Base-by-base conservation (phyloP, 2,888 invertebrate species). In the Lepidochrysops patricia region DNA sequence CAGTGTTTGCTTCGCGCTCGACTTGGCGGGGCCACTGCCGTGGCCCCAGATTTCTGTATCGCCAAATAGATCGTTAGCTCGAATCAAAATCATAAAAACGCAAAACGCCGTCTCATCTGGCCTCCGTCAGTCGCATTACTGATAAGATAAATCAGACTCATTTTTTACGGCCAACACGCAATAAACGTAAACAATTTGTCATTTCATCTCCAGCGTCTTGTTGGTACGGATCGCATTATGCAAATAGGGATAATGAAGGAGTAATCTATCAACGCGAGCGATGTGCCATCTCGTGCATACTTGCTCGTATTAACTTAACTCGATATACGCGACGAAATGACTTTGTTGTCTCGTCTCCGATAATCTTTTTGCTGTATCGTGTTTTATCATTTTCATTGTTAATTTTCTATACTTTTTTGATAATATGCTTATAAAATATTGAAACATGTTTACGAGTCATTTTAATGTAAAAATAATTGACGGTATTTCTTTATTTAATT, bases 221-320 rank as follows among this genome's bases (percentile, higher is more conserved):
- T 57, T 61, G 60, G 37, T 63, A 67, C 60, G 62, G 63, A 67
- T 64, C 57, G 62, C 66, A 66, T 65, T 67, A 69, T 68, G 67
- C 63, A 69, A 69, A 69, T 68, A 61, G 57, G 60, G 60, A 63
- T 63, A 65, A 61, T 64, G 64, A 68, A 58, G 63, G 57, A 64
- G 65, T 65, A 65, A 64, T 65, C 66, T 64, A 63, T 63, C 63
- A 65, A 61, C 62, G 48, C 60, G 25, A 27, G 57, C 57, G 57
- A 50, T 58, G 64, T 58, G 58, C 61, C 57, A 49, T 63, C 57
- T 63, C 59, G 57, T 57, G 60, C 57, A 63, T 60, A 59, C 62
- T 57, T 60, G 49, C 43, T 54, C 63, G 63, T 60, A 62, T 66
- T 50, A 35, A 50, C 58, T 52, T 63, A 61, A 63, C 61, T 65